Evolutionary conservation across 1,140 invertebrate species (phyloP), one percentile per base, ranked within the genome.

Genomic region (Drosophila neocordata): DNA sequence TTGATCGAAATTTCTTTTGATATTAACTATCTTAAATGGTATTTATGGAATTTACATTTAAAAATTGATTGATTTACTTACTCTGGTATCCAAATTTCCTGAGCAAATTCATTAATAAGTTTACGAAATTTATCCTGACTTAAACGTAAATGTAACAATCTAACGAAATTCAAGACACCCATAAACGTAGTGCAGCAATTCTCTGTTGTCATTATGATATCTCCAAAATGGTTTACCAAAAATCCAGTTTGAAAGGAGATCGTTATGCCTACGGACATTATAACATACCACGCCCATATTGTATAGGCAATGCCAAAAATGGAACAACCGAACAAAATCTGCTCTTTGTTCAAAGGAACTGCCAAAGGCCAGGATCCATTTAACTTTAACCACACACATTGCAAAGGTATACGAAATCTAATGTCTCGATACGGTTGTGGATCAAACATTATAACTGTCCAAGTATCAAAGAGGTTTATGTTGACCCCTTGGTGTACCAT

Each of bases 151-250:
- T 91, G 90, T 12, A 91, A 4, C 15, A 91, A 62, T 13, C 90
- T 67, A 0, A 91, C 60, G 59, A 91, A 90, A 57, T 91, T 91
- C 0, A 91, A 56, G 5, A 67, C 57, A 2, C 90, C 90, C 90
- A 91, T 91, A 22, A 91, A 87, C 6, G 90, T 91, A 2, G 90
- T 89, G 51, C 90, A 91, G 48, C 90, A 90, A 63, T 89, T 91
- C 59, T 91, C 90, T 9, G 90, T 91, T 0, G 80, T 84, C 64
- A 85, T 87, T 37, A 90, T 78, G 20, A 91, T 91, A 71, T 91
- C 79, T 8, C 75, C 77, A 8, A 90, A 63, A 22, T 88, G 59
- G n/a, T 64, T 72, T 0, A 81, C 12, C 37, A 91, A 55, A 69
- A 90, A 91, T 4, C 75, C 71, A 0, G 80, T 79, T 57, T 91